A percentile compares a stretch with the other conserved stretches of the same genome.
These are phyloP conservation scores for Tanypteryx hageni DNA, from an alignment of 2,888 invertebrate genomes.

Conservation along the genomic window DNA sequence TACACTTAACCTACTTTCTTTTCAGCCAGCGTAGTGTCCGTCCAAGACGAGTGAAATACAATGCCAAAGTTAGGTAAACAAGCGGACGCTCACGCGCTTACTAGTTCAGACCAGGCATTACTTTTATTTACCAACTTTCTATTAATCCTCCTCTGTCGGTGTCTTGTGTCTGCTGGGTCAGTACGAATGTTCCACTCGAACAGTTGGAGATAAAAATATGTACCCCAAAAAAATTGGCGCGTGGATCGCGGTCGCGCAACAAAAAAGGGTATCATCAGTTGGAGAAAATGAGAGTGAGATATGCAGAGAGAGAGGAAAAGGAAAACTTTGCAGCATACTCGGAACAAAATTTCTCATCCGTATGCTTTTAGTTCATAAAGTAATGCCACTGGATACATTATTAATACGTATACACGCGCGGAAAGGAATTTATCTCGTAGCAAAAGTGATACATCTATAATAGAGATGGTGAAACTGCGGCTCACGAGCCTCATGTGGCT, in stretches of 20 bases:
- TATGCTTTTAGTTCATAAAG: no score
- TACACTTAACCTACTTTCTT: conserved; percentile 4
- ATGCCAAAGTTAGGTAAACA: not conserved
- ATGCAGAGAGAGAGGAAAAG: no score
- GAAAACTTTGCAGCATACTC: no score
- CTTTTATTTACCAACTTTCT: not conserved
- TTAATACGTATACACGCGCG: no score
- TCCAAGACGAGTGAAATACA: not conserved
- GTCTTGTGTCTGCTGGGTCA: not conserved
- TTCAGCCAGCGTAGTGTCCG: not conserved
- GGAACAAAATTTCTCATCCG: no score
- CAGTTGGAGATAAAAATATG: not conserved
- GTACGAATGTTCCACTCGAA: not conserved
- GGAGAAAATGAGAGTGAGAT: no score
- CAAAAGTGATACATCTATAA: no score
- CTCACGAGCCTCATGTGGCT: no score
- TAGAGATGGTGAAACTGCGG: no score
- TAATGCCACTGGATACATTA: no score
- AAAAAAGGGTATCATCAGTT: not conserved
- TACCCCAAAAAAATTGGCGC: not conserved
- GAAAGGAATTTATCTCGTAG: no score
- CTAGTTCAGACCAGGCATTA: not conserved
- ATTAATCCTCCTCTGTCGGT: not conserved
- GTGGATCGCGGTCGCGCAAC: not conserved
- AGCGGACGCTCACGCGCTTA: not conserved